Percentiles rank a stretch among this genome's conserved stretches.
These are phyloP conservation scores for Astropecten irregularis DNA, from an alignment of 53 echinoderm and acorn worm species.

Conservation along the genomic window DNA sequence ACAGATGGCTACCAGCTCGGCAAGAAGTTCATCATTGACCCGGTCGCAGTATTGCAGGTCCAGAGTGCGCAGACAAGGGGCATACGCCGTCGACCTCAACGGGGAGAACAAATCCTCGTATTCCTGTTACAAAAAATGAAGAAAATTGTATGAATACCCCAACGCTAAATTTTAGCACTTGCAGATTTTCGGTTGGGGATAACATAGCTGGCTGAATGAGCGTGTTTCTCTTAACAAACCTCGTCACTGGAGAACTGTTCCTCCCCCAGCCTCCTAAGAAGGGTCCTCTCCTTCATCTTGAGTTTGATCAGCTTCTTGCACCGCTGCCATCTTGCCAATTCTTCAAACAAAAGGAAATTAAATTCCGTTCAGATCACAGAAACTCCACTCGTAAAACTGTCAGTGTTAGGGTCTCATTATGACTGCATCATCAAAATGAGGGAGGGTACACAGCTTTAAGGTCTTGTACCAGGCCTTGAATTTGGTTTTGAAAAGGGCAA, in stretches of 20 bases:
- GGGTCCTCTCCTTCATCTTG: conserved; percentile 75
- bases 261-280: conserved; percentile 65
- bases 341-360: conserved; percentile 43
- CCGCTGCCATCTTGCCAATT: conserved; percentile 73
- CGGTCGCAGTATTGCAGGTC: conserved; percentile 81
- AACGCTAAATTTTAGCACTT: no score
- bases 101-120: conserved; percentile 93
- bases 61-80: conserved; percentile 64
- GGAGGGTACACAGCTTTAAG: no score
- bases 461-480: no score
- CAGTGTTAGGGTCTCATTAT: no score
- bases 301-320: conserved; percentile 80
- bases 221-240: no score
- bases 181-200: no score
- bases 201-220: no score
- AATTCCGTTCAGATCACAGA: not conserved
- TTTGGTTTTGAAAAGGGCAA: no score
- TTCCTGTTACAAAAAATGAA: conserved; percentile 59
- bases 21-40: conserved; percentile 81
- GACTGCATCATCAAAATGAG: no score
- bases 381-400: not conserved
- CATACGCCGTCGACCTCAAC: conserved; percentile 78
- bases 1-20: conserved; percentile 89
- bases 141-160: no score
- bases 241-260: conserved; percentile 90